Base-by-base conservation (phyloP, 1,140 invertebrate species). In the Drosophila jambulina region DNA sequence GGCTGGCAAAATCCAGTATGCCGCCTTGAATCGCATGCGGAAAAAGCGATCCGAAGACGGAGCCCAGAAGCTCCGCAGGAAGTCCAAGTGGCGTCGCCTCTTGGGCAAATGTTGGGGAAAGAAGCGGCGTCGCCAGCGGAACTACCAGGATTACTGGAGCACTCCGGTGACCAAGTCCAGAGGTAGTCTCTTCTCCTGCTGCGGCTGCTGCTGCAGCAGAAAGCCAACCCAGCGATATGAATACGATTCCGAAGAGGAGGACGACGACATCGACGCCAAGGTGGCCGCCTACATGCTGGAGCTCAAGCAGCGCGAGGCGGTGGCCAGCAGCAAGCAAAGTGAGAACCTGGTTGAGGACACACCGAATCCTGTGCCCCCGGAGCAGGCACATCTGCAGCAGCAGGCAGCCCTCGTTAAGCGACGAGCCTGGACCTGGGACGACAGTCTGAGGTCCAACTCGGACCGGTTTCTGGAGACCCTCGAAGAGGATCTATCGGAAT, bases 221-320 rank as follows among this genome's bases (percentile, higher is more conserved):
- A 32, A 56, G 17, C 10, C 23, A 17, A 23, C 42, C 2, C 42
- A 49, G 25, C 42, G 57, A 5, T 91, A 91, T 42, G 71, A 67
- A 13, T 92, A 85, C n/a, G 69, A 92, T 51, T 91, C 91, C 29
- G 91, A 92, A 51, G 91, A 91, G 38, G 91, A 91, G 45, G 91
- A 93, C 49, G 92, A 93, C 43, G 93, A 93, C 49, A 93, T 94
- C 23, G 93, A 94, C 64, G 91, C 80, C 59, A 93, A 93, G 74
- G 93, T 93, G 68, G 92, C 91, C 6, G 80, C 93, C 46, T 93
- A 93, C 45, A 92, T 92, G 36, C 62, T 91, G 57, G 92, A 93
- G 62, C 85, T 93, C 71, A 80, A 92, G 34, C 81, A 91, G 42
- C 82, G 86, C 53, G 86, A 92, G 42, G 64, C 59, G 8, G 58